phyloP scores from a whole-genome alignment of 2,888 invertebrate genomes.

The Conchocele bisecta region DNA sequence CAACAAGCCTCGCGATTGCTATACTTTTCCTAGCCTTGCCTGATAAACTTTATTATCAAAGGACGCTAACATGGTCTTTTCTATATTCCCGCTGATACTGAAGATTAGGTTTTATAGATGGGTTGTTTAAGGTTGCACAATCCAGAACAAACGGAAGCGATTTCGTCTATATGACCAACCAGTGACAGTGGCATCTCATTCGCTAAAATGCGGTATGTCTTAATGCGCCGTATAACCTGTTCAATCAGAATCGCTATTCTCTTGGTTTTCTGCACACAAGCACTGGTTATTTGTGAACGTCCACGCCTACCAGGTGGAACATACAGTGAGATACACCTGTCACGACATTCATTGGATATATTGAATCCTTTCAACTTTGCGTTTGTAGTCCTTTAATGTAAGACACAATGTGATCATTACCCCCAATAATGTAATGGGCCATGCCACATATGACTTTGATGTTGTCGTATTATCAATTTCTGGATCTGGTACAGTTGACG shows the following conservation, averaged over 20 bases:
- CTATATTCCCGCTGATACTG: too few species aligned
- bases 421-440: too few species aligned
- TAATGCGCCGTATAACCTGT: slow-evolving; percentile 56
- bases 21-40: too few species aligned
- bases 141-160: slow-evolving; percentile 46
- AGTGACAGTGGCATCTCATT: slow-evolving; percentile 50
- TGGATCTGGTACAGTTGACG: too few species aligned
- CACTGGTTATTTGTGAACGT: slow-evolving; percentile 41
- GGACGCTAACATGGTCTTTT: too few species aligned
- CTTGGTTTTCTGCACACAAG: slow-evolving; percentile 50
- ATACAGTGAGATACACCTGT: slow-evolving; percentile 19
- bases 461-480: too few species aligned
- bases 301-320: slow-evolving; percentile 53
- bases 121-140: slow-evolving; percentile 44
- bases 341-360: slow-evolving; percentile 40
- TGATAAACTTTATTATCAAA: too few species aligned
- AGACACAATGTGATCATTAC: too few species aligned
- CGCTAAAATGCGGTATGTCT: slow-evolving; percentile 50
- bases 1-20: too few species aligned
- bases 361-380: slow-evolving; percentile 61
- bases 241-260: slow-evolving; percentile 57
- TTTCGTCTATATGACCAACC: slow-evolving; percentile 50
- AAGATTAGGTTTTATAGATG: too few species aligned
- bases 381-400: too few species aligned
- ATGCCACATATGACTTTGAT: too few species aligned